These are phyloP conservation scores for Bubo bubo DNA, from an alignment of 2,113 vertebrate genomes.

Conservation along the genomic window DNA sequence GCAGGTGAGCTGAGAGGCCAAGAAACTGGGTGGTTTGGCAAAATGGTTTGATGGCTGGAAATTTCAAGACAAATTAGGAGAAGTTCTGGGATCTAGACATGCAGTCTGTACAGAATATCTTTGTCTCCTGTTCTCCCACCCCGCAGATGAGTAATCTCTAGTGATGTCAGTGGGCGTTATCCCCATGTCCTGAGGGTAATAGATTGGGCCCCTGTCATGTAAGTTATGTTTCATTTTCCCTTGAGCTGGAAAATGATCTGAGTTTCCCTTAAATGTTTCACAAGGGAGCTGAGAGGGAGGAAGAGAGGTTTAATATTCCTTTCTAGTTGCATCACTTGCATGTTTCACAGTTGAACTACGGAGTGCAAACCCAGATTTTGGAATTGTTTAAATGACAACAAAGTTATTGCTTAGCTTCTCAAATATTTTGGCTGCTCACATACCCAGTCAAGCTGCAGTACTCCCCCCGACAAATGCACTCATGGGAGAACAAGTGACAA, in stretches of 20 bases:
- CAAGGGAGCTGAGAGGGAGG: conserved; percentile 12
- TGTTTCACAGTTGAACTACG: neutral
- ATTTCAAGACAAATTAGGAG: neutral
- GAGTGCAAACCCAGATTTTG: neutral
- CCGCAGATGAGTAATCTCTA: conserved; percentile 29
- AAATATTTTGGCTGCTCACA: conserved; percentile 24
- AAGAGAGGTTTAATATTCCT: conserved; percentile 42
- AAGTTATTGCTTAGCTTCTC: conserved; percentile 13
- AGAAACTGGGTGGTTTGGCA: conserved; percentile 11
- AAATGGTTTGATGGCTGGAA: neutral
- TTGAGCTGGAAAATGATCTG: conserved; percentile 21
- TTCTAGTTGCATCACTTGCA: conserved; percentile 32
- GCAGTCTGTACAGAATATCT: neutral
- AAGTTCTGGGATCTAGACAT: neutral
- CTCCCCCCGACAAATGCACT: neutral
- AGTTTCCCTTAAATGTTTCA: conserved; percentile 19
- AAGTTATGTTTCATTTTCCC: conserved; percentile 29
- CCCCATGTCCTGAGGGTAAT: neutral
- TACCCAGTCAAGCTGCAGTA: neutral
- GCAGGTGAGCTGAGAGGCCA: conserved; percentile 2
- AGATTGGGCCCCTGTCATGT: neutral
- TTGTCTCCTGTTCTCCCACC: conserved; percentile 2
- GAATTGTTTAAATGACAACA: conserved; percentile 19
- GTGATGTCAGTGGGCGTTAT: conserved; percentile 51
- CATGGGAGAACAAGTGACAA: conserved; percentile 25